Base-by-base conservation (phyloP, 2,888 invertebrate genomes). In the Linnaemya vulpina region DNA sequence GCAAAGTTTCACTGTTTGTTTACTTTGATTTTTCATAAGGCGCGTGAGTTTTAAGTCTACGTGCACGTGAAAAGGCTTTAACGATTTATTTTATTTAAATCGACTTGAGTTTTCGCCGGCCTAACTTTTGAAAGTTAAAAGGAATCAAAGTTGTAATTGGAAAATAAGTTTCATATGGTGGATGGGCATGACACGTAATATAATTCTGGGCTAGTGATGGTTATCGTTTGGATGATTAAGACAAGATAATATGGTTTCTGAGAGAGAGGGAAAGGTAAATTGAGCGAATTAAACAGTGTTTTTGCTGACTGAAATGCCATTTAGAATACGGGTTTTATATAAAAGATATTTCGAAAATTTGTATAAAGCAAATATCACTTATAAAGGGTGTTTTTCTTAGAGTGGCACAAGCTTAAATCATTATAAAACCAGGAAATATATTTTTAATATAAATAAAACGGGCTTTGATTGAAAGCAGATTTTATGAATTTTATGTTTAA, bases 91-190 rank as follows among this genome's bases (percentile, higher is more conserved):
- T 55, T 43, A 63, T 81, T 63, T 43, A 75, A 70, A 75, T 75
- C 43, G 62, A 68, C 81, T 70, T 55, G 11, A 71, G 35, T 53
- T 63, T 79, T 43, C 40, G 30, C 9, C 51, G 22, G 22, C n/a
- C 46, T 15, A 70, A 63, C 20, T 73, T 30, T 70, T 20, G 25
- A 68, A 68, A 82, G 70, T 73, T 55, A 49, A 49, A 63, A 68
- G 51, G 67, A 67, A 67, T 62, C 43, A 62, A 81, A 76, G 62
- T 70, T 75, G 58, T 73, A 73, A 73, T 79, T 73, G 79, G 73
- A 67, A 80, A 73, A 73, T 58, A 65, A 73, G 30, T 46, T 65
- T 63, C 11, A 62, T 22, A 35, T 49, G 25, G 15, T 7, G 40
- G 77, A 51, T 62, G 17, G 17, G 13, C 22, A 60, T 49, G 70